Base-by-base conservation (phyloP, 92 coral and sea anemone species). In the Epizoanthus scotinus region DNA sequence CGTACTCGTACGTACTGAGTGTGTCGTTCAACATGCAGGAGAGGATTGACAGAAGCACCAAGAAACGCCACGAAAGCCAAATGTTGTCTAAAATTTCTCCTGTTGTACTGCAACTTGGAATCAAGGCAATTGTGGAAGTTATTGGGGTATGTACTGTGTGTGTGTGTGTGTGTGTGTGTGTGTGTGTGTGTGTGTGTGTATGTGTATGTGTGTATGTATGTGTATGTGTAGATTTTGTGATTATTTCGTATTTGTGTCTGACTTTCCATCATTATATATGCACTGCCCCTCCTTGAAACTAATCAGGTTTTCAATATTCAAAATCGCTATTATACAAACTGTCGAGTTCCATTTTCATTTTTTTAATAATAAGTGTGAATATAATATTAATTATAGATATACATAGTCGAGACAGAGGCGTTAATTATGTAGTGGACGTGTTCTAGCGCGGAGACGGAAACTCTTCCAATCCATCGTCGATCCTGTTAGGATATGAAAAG, bases 71-170 rank as follows among this genome's bases (percentile, higher is more conserved):
- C 40, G 99, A 95, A 68, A 91, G 98, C 74, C 89, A 84, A 71
- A 95, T 95, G 94, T 34, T 87, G 87, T 85, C 99, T 10, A 95
- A 89, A 83, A 91, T 91, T 64, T 89, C 92, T 19, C 98, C 97
- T 13, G 83, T 89, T 0, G 62, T 95, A 49, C 95, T 88, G 64
- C 89, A 90, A 56, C 77, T 91, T 58, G 87, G 95, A n/a, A 78
- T 91, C 5, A 95, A 91, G 71, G 80, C 83, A 31, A 89, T 90
- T 15, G 94, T 93, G 52, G 90, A 89, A 71, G 91, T 93, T 47
- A 83, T 93, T 57, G 99, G 95, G 95, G 99, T 95, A 79, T 60
- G 95, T 74, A 36, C 10, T 50, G 31, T 50, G 31, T 10, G 15
- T 10, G 36, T 24, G 6, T 17, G 3, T 58, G 63, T 28, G 31